Base-by-base conservation (phyloP, 2,888 invertebrate genomes). In the Hipparchia semele region DNA sequence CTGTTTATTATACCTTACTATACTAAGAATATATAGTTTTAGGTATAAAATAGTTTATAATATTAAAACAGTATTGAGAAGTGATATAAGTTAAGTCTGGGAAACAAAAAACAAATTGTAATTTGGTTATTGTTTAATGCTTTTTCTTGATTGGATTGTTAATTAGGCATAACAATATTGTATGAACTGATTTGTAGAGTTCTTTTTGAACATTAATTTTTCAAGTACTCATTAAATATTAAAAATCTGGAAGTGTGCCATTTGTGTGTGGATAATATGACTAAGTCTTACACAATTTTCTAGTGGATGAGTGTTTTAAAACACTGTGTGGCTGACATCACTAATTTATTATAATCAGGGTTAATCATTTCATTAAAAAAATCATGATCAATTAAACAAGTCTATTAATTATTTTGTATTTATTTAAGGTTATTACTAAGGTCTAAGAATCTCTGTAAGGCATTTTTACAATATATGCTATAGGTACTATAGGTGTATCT, bases 371-470 rank as follows among this genome's bases (percentile, higher is more conserved):
- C 12, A 54, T 54, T 12, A 56, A 13, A 13, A 7, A 33, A 51
- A 49, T 64, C 10, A 23, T 61, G n/a, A 51, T 33, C 6, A 64
- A 23, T 10, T 6, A 64, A 64, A 7, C 5, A 10, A 23, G 49
- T 10, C 6, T 58, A 60, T 60, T 2, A 60, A 39, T 23, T 33
- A 10, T 51, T 49, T 10, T 51, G 9, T 51, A 51, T 49, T 51
- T n/a, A 49, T 23, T 45, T 23, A 39, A 61, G 45, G n/a, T 13
- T 49, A 61, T 13, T 49, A 61, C n/a, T 49, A 49, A 23, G 49
- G 23, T 53, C 23, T 23, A 51, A 33, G 46, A 65, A 65, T 65
- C 51, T 65, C 65, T 33, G 10, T 51, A 53, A 65, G 53, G 65
- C 12, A 10, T 65, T 65, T 65, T 53, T 33, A 65, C 53, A 53